Percentiles rank a stretch among this genome's conserved stretches.
Conservation (phyloP, 2,113 vertebrate genomes). For the Chrysochloris asiatica region DNA sequence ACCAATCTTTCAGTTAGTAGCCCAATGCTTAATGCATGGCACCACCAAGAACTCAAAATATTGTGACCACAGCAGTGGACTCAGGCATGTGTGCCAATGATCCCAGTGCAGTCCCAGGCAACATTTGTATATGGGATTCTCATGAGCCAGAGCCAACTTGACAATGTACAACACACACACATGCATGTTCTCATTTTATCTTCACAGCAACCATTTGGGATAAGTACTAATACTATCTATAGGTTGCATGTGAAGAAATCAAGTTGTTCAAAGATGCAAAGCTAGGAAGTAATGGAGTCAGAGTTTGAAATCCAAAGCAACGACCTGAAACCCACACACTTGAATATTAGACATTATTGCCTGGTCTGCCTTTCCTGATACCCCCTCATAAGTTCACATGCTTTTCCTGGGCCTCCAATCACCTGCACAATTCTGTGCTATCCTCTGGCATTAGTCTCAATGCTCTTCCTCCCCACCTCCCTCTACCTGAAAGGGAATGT, state of each 20-base stretch:
- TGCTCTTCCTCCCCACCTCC: neutral
- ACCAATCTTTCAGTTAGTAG: too few species aligned
- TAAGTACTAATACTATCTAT: neutral
- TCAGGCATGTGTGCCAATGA: neutral
- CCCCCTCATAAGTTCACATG: neutral
- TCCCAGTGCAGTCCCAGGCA: neutral
- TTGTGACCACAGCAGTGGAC: neutral
- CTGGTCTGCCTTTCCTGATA: rapidly evolving
- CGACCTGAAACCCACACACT: neutral
- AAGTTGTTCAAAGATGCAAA: neutral
- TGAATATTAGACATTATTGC: neutral
- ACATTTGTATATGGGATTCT: neutral
- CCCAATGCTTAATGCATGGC: too few species aligned
- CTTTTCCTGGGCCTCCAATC: neutral
- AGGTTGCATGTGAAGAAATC: neutral
- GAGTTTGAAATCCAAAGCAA: neutral
- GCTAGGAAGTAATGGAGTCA: neutral
- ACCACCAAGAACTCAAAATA: too few species aligned
- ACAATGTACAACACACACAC: neutral
- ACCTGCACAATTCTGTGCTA: rapidly evolving
- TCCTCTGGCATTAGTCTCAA: rapidly evolving
- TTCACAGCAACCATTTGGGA: neutral
- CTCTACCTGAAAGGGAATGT: neutral
- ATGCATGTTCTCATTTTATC: neutral
- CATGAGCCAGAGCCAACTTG: neutral